Evolutionary conservation across 2,797 vertebrate genomes (phyloP), one percentile per base, ranked within the genome.

Genomic region (Myotis myotis): DNA sequence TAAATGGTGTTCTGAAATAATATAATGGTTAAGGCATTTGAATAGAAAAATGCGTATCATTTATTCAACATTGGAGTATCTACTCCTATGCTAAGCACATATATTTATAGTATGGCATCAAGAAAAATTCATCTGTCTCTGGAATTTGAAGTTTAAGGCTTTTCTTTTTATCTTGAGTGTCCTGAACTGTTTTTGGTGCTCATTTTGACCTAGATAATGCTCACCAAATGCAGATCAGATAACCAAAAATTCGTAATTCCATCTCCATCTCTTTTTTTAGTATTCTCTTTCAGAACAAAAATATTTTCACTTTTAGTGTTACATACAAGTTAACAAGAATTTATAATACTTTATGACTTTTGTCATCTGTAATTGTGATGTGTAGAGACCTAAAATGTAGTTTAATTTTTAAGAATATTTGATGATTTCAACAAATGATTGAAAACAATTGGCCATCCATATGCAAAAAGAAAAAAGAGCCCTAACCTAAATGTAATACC

Each of bases 251-350:
- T 51, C 4, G 4, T 86, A 38, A 75, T 75, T 71, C 60, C 22
- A 12, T 71, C 22, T 78, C 10, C n/a, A 33, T 87, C 47, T 76
- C 44, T 68, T 53, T 68, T 44, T 82, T 76, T 68, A 92, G 36
- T 41, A 49, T 93, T 83, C 47, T 82, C 60, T 83, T 51, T 51
- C 78, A 87, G 51, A 94, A 68, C 44, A 94, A 93, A 85, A 53
- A 49, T 33, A 88, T 55, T 79, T n/a, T 87, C 60, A 92, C 74
- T 71, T 89, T 71, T 53, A 25, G 25, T 71, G 28, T 90, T 60
- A 28, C 20, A 70, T 70, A 44, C 66, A 86, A 44, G 33, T 81
- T 86, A 71, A 60, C 33, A 68, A n/a, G 49, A 87, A 79, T 95
- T 66, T 80, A 55, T 44, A 79, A 55, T 22, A 55, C 16, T 78